phyloP scores from a whole-genome alignment of 2,797 vertebrate genomes.

The Podarcis siculus region DNA sequence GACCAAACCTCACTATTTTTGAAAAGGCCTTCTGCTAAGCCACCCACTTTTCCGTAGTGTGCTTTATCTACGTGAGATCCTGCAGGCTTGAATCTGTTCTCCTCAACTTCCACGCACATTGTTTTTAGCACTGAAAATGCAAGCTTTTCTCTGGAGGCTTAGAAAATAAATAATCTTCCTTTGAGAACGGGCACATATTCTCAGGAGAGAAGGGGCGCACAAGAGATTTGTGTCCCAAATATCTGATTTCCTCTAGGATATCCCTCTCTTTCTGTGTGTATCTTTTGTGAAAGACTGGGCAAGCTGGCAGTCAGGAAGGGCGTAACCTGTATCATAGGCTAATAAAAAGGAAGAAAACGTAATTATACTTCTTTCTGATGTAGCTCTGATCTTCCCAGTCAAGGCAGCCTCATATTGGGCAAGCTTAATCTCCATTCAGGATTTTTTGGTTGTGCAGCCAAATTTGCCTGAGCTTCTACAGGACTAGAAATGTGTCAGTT shows the following conservation, averaged over 20 bases:
- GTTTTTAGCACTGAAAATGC: neutral
- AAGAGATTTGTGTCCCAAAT: conserved; percentile 68
- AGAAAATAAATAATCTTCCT: conserved; percentile 70
- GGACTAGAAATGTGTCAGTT: neutral
- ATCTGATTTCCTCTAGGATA: conserved; percentile 75
- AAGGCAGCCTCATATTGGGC: conserved; percentile 31
- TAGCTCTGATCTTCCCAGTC: conserved; percentile 78
- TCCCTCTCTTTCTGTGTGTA: conserved; percentile 65
- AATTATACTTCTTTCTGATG: conserved; percentile 83
- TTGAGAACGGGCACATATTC: conserved; percentile 64
- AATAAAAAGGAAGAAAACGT: conserved; percentile 81
- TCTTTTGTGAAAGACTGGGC: conserved; percentile 79
- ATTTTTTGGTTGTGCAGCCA: conserved; percentile 47
- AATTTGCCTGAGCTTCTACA: conserved; percentile 9
- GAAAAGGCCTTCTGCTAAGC: conserved; percentile 60
- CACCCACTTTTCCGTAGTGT: conserved; percentile 35
- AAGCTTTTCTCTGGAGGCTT: conserved; percentile 62
- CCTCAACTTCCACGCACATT: conserved; percentile 51
- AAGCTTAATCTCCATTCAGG: conserved; percentile 60
- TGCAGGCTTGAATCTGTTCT: conserved; percentile 67
- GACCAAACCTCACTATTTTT: conserved; percentile 37
- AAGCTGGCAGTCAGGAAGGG: conserved; percentile 78
- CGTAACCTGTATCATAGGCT: conserved; percentile 78
- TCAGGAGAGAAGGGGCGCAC: conserved; percentile 65
- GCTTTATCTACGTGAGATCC: conserved; percentile 41